Base-by-base conservation (phyloP, 2,113 vertebrate species). In the Passer montanus region DNA sequence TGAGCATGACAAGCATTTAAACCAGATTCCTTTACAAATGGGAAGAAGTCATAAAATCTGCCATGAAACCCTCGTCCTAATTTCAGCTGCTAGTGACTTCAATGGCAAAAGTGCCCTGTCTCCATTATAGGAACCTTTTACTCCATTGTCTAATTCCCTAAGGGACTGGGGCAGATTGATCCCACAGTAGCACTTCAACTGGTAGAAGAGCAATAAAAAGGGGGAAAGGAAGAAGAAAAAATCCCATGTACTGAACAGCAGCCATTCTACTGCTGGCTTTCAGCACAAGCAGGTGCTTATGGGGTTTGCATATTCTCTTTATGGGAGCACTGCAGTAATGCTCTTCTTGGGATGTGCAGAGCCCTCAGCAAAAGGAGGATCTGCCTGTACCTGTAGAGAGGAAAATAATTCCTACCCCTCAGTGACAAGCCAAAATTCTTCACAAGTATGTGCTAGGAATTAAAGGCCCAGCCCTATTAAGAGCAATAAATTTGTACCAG, bases 371-470 rank as follows among this genome's bases (percentile, higher is more conserved):
- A 95, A 95, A 82, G 79, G 43, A 85, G 49, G 80, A 82, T 95
- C 88, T 97, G 97, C 58, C 95, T 92, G 76, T 96, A 96, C 97
- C 94, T 97, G 95, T 52, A 92, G 72, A 86, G 72, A 84, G 82
- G 75, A 94, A 94, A 95, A 94, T 92, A 94, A 97, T 95, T 97
- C 91, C 96, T 92, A 35, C 69, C 87, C 15, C 74, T 95, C 80
- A 68, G 60, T 97, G 94, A 94, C 88, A 94, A 95, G 96, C 96
- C 97, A 97, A 97, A 95, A 96, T 95, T 96, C 94, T 95, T 97
- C 94, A 75, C 91, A 85, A 93, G 73, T 90, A 95, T 95, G 96
- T n/a, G 9, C 89, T 88, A 84, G 77, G 92, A 96, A 94, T 92
- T 95, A 93, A 94, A 93, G 94, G 64, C 96, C 96, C 94, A 94